Percentiles rank a stretch among this genome's conserved stretches.
Evolutionary conservation across 2,113 vertebrate species (phyloP).

Genomic region (Pelobates fuscus): DNA sequence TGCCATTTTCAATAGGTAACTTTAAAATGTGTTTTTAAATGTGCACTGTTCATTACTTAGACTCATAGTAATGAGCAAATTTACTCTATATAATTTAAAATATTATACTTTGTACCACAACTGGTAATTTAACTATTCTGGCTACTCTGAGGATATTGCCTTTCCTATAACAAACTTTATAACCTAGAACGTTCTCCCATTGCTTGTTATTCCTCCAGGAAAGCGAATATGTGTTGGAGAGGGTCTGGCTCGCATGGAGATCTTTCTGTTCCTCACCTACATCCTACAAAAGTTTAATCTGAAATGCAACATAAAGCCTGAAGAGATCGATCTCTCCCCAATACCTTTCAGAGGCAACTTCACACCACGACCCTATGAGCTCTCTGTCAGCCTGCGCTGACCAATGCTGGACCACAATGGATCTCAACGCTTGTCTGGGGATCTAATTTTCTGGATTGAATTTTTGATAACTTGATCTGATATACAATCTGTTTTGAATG

Average conservation of each 20-base stretch:
- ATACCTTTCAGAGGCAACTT: background rate
- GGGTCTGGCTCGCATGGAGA: conserved; percentile 37
- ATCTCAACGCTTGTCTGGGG: no score
- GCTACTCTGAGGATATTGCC: background rate
- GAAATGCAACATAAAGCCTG: background rate
- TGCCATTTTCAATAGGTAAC: conserved; percentile 65
- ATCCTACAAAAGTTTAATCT: conserved; percentile 28
- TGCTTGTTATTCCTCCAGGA: background rate
- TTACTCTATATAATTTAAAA: background rate
- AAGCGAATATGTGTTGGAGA: conserved; percentile 29
- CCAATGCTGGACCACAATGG: background rate
- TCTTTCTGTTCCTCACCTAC: conserved; percentile 32
- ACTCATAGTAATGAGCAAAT: no score
- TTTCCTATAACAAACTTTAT: no score
- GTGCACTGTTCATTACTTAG: background rate
- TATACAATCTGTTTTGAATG: no score
- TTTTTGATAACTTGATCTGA: no score
- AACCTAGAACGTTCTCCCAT: background rate
- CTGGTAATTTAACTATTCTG: background rate
- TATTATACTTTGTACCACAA: background rate
- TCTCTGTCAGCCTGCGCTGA: conserved; percentile 17
- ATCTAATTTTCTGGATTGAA: no score
- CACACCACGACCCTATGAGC: background rate
- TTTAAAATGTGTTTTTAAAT: background rate
- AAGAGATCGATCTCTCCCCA: conserved; percentile 32